Base-by-base conservation (phyloP, 1,140 invertebrate species). In the Drosophila willistoni region DNA sequence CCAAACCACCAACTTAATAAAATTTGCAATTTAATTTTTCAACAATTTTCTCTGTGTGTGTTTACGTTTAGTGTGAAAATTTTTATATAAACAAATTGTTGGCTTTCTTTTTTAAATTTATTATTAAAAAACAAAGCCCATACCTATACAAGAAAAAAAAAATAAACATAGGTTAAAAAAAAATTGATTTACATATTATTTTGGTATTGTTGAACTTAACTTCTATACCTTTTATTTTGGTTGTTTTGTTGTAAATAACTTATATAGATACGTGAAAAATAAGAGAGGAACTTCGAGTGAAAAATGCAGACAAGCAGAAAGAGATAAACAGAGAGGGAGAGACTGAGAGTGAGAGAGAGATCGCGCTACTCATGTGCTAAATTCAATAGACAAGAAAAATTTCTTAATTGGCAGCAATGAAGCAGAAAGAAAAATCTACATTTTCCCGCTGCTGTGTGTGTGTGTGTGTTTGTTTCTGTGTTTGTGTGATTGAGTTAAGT, bases 101-200 rank as follows among this genome's bases (percentile, higher is more conserved):
- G 64, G 64, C 73, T 74, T 76, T 77, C 76, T 60, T 77, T 68
- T 81, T 71, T 71, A 44, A 73, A 73, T 85, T 77, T 77, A 71
- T 73, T 80, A 63, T 73, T 41, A 84, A 71, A 79, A 80, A 80
- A 80, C 77, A 60, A 63, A 44, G n/a, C n/a, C n/a, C n/a, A 54
- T 12, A 9, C 13, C 33, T 19, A 12, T 36, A 10, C 17, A 51
- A 51, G 3, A 75, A 59, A 42, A 75, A 10, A 75, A 59, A 42
- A 75, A 75, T 47, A 47, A 64, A 72, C 3, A 51, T 3, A 9
- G 4, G 3, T 0, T 9, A 47, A 17, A 47, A 47, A 47, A 22
- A 51, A 51, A 22, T 22, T 51, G 44, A 51, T 51, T 51, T 51
- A 51, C 9, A 51, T 51, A 51, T 51, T 51, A 51, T 51, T 51